Conservation (phyloP, 2,113 vertebrate genomes). For the Dermatemys mawii region DNA sequence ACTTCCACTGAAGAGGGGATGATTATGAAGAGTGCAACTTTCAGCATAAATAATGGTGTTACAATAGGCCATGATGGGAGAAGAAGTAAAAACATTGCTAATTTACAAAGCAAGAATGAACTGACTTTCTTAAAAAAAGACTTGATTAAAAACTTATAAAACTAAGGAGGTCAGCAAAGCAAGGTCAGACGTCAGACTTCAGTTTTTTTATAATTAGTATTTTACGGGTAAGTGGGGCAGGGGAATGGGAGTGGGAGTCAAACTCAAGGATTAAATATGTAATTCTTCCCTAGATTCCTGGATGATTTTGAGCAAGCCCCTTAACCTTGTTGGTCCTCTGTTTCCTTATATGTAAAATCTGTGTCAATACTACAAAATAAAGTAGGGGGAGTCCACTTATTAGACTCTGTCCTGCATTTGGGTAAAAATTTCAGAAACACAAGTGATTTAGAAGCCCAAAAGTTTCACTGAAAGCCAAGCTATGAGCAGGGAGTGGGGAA, state of each 20-base stretch:
- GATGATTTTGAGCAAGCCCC: not conserved
- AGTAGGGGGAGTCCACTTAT: not conserved
- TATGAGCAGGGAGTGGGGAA: not conserved
- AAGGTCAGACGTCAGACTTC: not conserved
- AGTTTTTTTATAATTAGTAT: not conserved
- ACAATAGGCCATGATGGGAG: slow-evolving; percentile 21
- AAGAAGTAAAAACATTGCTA: slow-evolving; percentile 25
- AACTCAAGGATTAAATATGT: not conserved
- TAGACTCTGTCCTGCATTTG: not conserved
- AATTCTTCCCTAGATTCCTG: not conserved
- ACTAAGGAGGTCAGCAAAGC: not conserved
- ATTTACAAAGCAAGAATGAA: slow-evolving; percentile 49
- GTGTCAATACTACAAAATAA: not conserved
- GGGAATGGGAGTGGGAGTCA: not conserved
- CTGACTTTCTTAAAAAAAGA: not conserved
- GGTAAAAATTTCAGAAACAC: not conserved
- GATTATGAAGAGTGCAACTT: slow-evolving; percentile 60
- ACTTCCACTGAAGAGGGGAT: slow-evolving; percentile 62
- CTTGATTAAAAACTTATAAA: slow-evolving; percentile 13
- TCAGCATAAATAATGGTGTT: slow-evolving; percentile 27
- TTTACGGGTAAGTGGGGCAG: not conserved
- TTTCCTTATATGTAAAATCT: not conserved
- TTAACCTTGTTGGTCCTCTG: not conserved
- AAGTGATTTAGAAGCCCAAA: not conserved
- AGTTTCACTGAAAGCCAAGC: not conserved